phyloP scores from a whole-genome alignment of 2,888 invertebrate species.

The Silvanus unidentatus region DNA sequence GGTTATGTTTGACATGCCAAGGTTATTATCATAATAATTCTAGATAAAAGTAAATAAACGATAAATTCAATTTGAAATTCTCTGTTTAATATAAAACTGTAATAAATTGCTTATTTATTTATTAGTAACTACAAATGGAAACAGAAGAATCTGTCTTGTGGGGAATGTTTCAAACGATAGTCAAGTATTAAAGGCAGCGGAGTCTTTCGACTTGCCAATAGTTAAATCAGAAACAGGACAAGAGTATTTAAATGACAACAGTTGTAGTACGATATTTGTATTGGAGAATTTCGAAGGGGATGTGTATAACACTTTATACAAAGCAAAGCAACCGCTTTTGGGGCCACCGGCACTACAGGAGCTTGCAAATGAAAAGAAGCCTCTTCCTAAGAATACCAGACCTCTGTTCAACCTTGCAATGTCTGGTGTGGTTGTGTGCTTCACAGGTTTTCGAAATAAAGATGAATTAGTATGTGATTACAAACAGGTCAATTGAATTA shows the following conservation, averaged over 20 bases:
- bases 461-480: conserved; percentile 76
- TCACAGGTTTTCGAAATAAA: conserved; percentile 86
- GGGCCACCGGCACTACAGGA: conserved; percentile 77
- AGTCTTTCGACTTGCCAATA: conserved; percentile 58
- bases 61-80: too few species aligned
- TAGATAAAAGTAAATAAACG: too few species aligned
- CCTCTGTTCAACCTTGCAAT: conserved; percentile 86
- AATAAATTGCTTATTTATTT: too few species aligned
- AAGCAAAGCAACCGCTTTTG: conserved; percentile 64
- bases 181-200: conserved; percentile 52
- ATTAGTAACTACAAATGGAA: conserved; percentile 39
- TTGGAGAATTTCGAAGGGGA: conserved; percentile 68
- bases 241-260: conserved; percentile 54
- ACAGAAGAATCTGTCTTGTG: conserved; percentile 59
- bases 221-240: conserved; percentile 57
- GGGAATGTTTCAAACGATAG: conserved; percentile 53
- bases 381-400: conserved; percentile 66
- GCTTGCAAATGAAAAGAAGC: conserved; percentile 63
- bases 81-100: too few species aligned
- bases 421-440: conserved; percentile 83
- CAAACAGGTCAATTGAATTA: background rate
- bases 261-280: conserved; percentile 64
- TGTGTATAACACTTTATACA: conserved; percentile 62
- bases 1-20: conserved; percentile 35
- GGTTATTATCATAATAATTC: conserved; percentile 19